A percentile compares a stretch with the other conserved stretches of the same genome.
Evolutionary conservation across 2,797 vertebrate genomes (phyloP).

Genomic region (Chrysolophus pictus): DNA sequence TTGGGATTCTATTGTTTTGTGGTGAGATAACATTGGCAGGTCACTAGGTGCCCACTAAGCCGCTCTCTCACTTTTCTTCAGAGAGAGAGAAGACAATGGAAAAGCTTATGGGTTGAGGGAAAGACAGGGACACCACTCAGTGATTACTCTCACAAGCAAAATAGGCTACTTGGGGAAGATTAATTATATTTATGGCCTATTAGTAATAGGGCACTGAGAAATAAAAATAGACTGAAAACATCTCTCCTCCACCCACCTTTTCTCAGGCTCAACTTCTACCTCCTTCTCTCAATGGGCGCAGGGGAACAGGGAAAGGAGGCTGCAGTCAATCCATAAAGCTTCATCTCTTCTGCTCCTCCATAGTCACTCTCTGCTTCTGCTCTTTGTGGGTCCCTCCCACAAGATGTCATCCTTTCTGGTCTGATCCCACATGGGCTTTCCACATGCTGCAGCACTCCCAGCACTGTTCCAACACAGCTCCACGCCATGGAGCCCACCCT

Average conservation of each 20-base stretch:
- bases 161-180: neutral
- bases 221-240: neutral
- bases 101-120: neutral
- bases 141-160: neutral
- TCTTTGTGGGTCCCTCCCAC: neutral
- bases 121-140: neutral
- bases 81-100: neutral
- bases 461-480: no score
- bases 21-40: neutral
- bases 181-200: neutral
- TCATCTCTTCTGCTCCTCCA: neutral
- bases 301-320: neutral
- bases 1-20: neutral
- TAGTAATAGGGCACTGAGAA: neutral
- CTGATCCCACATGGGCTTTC: neutral
- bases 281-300: neutral
- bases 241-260: neutral
- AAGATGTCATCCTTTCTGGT: neutral
- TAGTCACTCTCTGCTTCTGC: neutral
- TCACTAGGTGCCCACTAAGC: neutral
- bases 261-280: neutral
- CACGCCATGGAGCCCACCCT: no score
- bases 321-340: neutral
- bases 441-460: no score
- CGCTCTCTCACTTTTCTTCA: neutral